Evolutionary conservation across 2,113 vertebrate genomes (phyloP).

Genomic region (Sinocyclocheilus maitianheensis): DNA sequence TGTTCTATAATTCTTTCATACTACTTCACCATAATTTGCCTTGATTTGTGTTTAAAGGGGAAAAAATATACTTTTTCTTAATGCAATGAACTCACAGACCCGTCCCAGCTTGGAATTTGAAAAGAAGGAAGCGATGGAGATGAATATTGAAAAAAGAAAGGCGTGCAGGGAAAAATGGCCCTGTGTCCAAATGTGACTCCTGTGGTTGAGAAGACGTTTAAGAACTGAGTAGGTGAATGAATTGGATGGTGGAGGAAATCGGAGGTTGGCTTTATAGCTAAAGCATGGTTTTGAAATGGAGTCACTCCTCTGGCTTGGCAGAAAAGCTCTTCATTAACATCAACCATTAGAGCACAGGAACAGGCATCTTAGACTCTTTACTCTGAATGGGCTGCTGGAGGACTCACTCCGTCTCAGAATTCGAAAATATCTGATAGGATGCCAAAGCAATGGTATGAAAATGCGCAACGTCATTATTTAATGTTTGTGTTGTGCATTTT

Average conservation of each 20-base stretch:
- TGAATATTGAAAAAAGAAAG: slow-evolving; percentile 59
- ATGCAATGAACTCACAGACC: slow-evolving; percentile 60
- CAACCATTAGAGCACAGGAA: slow-evolving; percentile 57
- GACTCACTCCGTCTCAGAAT: not conserved
- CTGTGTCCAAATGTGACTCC: slow-evolving; percentile 33
- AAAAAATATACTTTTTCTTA: slow-evolving; percentile 64
- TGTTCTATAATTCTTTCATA: slow-evolving; percentile 79
- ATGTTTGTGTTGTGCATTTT: slow-evolving; percentile 2
- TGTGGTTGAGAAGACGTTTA: slow-evolving; percentile 31
- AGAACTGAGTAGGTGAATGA: slow-evolving; percentile 41
- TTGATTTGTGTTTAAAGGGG: slow-evolving; percentile 71
- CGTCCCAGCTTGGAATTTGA: slow-evolving; percentile 51
- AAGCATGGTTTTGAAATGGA: slow-evolving; percentile 61
- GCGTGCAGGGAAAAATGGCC: slow-evolving; percentile 10
- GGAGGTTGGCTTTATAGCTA: slow-evolving; percentile 60
- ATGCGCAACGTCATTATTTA: not conserved
- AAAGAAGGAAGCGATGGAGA: slow-evolving; percentile 44
- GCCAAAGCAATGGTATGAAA: not conserved
- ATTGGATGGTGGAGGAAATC: slow-evolving; percentile 19
- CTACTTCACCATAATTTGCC: slow-evolving; percentile 69
- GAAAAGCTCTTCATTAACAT: slow-evolving; percentile 66
- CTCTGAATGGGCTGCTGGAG: slow-evolving; percentile 20
- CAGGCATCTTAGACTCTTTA: not conserved
- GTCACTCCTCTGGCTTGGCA: slow-evolving; percentile 68
- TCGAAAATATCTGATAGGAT: not conserved